Evolutionary conservation across 2,797 vertebrate genomes (phyloP).

Genomic region (Chaunax sp.): DNA sequence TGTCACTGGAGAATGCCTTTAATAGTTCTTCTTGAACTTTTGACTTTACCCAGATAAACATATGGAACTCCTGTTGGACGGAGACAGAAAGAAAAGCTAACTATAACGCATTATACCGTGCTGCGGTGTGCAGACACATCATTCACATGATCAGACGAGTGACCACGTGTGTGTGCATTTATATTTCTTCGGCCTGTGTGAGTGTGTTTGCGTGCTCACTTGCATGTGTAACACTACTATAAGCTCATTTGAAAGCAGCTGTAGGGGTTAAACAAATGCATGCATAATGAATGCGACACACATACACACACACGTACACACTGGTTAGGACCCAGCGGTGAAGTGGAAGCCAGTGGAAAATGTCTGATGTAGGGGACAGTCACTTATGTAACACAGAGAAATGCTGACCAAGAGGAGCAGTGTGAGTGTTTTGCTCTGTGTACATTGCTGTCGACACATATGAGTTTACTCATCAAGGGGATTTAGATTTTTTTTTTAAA

Average conservation of each 20-base stretch:
- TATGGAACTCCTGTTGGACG: background rate
- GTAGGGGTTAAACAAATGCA: slow-evolving; percentile 41
- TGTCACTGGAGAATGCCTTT: background rate
- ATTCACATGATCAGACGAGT: slow-evolving; percentile 2
- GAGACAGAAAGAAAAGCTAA: too few species aligned
- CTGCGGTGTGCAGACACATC: slow-evolving; percentile 19
- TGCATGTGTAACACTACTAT: slow-evolving; percentile 24
- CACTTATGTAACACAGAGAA: slow-evolving; percentile 67
- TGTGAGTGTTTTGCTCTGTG: slow-evolving; percentile 21
- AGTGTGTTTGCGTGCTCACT: slow-evolving; percentile 23
- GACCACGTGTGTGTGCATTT: background rate
- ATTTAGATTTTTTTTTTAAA: background rate
- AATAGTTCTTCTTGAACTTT: slow-evolving; percentile 34
- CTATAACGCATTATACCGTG: background rate
- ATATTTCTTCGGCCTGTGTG: background rate
- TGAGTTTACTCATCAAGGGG: slow-evolving; percentile 11
- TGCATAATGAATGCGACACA: slow-evolving; percentile 37
- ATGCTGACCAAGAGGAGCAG: slow-evolving; percentile 62
- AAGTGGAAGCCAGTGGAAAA: slow-evolving; percentile 69
- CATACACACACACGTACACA: slow-evolving; percentile 20
- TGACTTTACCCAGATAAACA: slow-evolving; percentile 17
- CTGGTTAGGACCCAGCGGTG: slow-evolving; percentile 46
- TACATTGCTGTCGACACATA: background rate
- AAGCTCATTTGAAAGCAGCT: slow-evolving; percentile 47
- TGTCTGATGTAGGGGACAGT: slow-evolving; percentile 64